Evolutionary conservation across 2,888 invertebrate species (phyloP), one percentile per base, ranked within the genome.

Genomic region (Spicauda simplicius): DNA sequence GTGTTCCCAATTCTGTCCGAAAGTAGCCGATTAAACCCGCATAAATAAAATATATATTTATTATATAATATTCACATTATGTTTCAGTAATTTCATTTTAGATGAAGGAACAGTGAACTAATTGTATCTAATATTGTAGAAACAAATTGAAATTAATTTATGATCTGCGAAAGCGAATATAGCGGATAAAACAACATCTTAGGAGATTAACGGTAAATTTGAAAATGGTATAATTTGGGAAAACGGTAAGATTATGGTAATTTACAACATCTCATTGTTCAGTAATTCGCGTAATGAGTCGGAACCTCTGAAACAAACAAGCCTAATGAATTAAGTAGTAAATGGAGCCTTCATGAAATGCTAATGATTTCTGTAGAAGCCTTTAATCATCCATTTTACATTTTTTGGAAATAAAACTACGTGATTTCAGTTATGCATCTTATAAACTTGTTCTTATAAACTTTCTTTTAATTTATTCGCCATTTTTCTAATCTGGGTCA

Each of bases 241-340:
- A 45, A 45, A 45, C n/a, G 45, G 45, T 45, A 45, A 45, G 45
- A 45, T 45, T 45, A 45, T 45, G 45, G 45, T 45, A n/a, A 45
- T n/a, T 45, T 45, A 45, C n/a, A 45, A 20, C 20, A 45, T 20
- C 45, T 58, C 45, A 45, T 45, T 45, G 45, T 45, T 45, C 45
- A 45, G 45, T 45, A 45, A 45, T 45, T 45, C n/a, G n/a, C n/a
- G n/a, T 45, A 45, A 45, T 45, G 45, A 45, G 45, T 12, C 6
- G 45, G 11, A 12, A n/a, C 3, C 45, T n/a, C n/a, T 37, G 45
- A 45, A 45, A 45, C n/a, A 45, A 45, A 45, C 45, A 45, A 45
- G 45, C n/a, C n/a, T 45, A 45, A 45, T 45, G 45, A 45, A 45
- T 45, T 5, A 45, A 45, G 45, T 45, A n/a, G 45, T 7, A n/a